Evolutionary conservation across 35 echinoderm and acorn worm genomes (phyloP), one percentile per base, ranked within the genome.

Genomic region (Ptychodera flava): DNA sequence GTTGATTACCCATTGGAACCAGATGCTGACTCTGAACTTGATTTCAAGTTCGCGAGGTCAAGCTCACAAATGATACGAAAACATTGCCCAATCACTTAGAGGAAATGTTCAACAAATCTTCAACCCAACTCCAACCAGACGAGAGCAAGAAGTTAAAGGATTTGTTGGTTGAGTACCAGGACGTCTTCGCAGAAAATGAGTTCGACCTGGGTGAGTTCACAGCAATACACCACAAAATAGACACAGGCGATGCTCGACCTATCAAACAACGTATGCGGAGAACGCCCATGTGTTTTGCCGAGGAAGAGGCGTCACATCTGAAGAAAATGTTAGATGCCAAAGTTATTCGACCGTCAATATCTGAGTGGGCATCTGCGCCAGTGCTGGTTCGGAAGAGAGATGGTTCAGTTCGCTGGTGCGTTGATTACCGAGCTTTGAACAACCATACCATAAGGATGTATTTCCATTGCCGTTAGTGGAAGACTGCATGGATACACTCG

Each of bases 361-460:
- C 85, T 0, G 90, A 92, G 75, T 92, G 90, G 90, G 90, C 80
- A 45, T 84, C 91, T 82, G 1, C 88, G 0, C 88, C 88, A 32
- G 88, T 89, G 35, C 38, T 89, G 31, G 86, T 92, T 27, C 89
- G 86, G 30, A 92, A 92, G 81, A 29, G 86, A 77, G 90, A 92
- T 77, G 90, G 86, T 0, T 33, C 87, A 33, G 90, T 92, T 16
- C 86, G 90, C 12, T 92, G 35, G 30, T 92, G 90, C 36, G 76
- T 92, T 28, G 90, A 92, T 75, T 92, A 92, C 33, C 30, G 90
- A 27, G 33, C 28, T 80, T 15, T 87, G 76, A 87, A 79, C 76
- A 81, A 87, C 37, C 29, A 80, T 30, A 87, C 85, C 28, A 16
- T 82, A 80, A 92, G 45, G 90, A 91, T 76, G 85, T 79, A 32